Base-by-base conservation (phyloP, 2,113 vertebrate species). In the Thalassarche chlororhynchos region DNA sequence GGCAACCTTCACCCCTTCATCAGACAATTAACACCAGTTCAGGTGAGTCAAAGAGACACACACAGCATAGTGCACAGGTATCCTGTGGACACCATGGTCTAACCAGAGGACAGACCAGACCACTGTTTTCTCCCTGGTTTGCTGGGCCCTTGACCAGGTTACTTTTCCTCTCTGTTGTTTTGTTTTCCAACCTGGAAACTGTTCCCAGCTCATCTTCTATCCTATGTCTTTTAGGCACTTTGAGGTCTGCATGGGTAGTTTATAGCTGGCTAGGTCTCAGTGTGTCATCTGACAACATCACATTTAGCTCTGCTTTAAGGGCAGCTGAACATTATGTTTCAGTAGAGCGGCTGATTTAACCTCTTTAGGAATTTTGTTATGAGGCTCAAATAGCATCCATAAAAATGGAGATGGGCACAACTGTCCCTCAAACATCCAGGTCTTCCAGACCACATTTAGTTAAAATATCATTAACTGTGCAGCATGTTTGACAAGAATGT, bases 401-500 rank as follows among this genome's bases (percentile, higher is more conserved):
- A 93, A 96, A 97, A 95, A 94, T 38, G 55, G 87, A 97, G 94
- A 96, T 87, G 42, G 89, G 78, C 82, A 90, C 75, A 86, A 96
- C 81, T 92, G 71, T 85, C 93, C 94, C 89, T 94, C 95, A 93
- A 55, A 90, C 49, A 77, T 52, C 54, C 78, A 93, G 95, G 94
- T 94, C 91, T 86, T 90, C 81, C 1, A 0, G 85, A 85, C 38
- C 42, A 81, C 46, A 58, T 96, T 97, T 90, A 88, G 87, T 93
- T 96, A 93, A 96, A 96, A 88, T 96, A 95, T 87, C 95, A 95
- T 96, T 97, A 97, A 93, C 89, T 93, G 78, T 90, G 93, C 82
- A 94, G 93, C 82, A 36, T 97, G 96, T 97, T 94, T 96, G 96
- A 97, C 97, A 97, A 95, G 97, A 94, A 96, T 71, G 91, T 97